Conservation (phyloP, 2,797 vertebrate genomes). For the Sebastolobus alascanus region DNA sequence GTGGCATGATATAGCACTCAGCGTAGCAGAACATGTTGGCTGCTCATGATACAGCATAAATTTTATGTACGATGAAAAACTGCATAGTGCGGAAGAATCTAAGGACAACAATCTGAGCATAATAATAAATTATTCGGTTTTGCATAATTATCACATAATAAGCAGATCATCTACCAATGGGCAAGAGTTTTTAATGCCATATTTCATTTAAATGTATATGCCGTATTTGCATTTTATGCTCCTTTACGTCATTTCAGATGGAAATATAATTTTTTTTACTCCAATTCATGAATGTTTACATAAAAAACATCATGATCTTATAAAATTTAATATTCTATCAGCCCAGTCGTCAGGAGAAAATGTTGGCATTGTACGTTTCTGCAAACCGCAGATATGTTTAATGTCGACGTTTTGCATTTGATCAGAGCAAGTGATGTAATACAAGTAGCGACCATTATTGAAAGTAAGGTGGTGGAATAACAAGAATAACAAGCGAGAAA, state of each 20-base stretch:
- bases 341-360: too few relatives aligned
- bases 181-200: neutral
- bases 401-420: too few relatives aligned
- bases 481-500: too few relatives aligned
- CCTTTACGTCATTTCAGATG: neutral
- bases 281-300: too few relatives aligned
- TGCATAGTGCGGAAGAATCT: neutral
- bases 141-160: neutral
- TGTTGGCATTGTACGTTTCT: too few relatives aligned
- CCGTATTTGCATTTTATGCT: neutral
- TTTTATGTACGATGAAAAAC: neutral
- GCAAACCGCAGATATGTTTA: too few relatives aligned
- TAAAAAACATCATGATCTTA: too few relatives aligned
- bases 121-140: neutral
- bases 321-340: too few relatives aligned
- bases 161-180: neutral
- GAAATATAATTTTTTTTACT: too few relatives aligned
- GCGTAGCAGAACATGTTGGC: neutral
- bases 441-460: too few relatives aligned
- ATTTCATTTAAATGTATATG: neutral
- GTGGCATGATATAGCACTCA: slow-evolving; percentile 24
- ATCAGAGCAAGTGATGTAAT: too few relatives aligned
- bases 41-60: slow-evolving; percentile 10
- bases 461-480: too few relatives aligned
- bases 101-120: neutral